A percentile compares a stretch with the other conserved stretches of the same genome.
phyloP scores from a whole-genome alignment of 2,113 vertebrate species.

The Gavialis gangeticus region DNA sequence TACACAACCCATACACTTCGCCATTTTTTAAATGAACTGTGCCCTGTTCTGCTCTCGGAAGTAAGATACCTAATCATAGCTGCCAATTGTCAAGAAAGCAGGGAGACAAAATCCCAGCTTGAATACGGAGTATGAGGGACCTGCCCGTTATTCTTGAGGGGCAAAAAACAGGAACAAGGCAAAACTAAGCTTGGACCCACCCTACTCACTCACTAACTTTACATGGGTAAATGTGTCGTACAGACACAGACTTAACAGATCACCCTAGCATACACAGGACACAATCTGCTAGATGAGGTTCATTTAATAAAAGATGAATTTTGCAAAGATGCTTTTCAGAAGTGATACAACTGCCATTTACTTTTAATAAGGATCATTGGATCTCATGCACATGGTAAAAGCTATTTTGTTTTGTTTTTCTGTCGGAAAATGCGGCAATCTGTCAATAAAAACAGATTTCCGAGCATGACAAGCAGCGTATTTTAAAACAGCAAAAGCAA shows the following conservation, averaged over 20 bases:
- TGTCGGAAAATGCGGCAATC: neutral
- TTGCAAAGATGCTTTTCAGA: neutral
- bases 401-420: neutral
- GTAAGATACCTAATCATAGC: neutral
- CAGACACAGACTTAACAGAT: too few relatives aligned
- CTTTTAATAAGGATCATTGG: neutral
- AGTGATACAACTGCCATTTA: neutral
- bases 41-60: neutral
- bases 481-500: conserved; percentile 4
- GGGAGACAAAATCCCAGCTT: neutral
- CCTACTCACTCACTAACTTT: neutral
- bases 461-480: neutral
- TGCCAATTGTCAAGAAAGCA: neutral
- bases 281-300: neutral
- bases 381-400: neutral
- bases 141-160: neutral
- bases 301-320: neutral
- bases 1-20: neutral
- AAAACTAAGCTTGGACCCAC: neutral
- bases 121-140: neutral
- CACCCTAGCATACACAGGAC: neutral
- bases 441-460: conserved; percentile 1
- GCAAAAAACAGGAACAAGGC: neutral
- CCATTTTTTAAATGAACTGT: neutral
- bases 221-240: neutral